Base-by-base conservation (phyloP, 1,140 invertebrate species). In the Protaetia brevitarsis region DNA sequence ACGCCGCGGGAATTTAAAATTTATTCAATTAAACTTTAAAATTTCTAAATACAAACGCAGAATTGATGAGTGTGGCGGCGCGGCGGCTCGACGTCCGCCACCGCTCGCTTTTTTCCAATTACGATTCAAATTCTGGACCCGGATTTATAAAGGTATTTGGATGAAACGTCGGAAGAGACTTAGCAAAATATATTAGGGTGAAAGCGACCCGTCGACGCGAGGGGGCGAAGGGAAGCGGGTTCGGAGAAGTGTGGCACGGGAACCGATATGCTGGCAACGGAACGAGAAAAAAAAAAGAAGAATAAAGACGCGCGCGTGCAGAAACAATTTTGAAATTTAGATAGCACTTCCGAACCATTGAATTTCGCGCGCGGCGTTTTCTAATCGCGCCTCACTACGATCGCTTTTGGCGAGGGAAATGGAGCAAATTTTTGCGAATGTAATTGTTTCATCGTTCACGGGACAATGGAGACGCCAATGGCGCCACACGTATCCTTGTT, bases 1-100 rank as follows among this genome's bases (percentile, higher is more conserved):
- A n/a, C n/a, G n/a, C n/a, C n/a, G n/a, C n/a, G n/a, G n/a, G 41
- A 51, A 51, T 51, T 51, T 51, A 23, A 51, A 51, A 51, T 51
- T 51, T 51, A 51, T 51, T 51, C 41, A 51, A 51, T 51, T 51
- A 51, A 51, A 51, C 41, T 51, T 51, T 51, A 23, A 51, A 51
- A 51, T 51, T 51, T 51, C 41, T 51, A 51, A 51, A 51, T 51
- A 51, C 41, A 23, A 8, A 51, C 13, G 26, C 26, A 51, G n/a
- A 51, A 51, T 51, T 51, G 19, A 51, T 51, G 41, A 51, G 13
- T 34, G 8, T 23, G 13, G 11, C 41, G 19, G 3, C 34, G 26
- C 41, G 21, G 41, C n/a, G 2, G 41, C 3, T 51, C 26, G 41
- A 19, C 19, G 11, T 51, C 16, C 41, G 19, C 41, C 21, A 34